These are phyloP conservation scores for Brachyhypopomus gauderio DNA, from an alignment of 2,113 vertebrate genomes.

Conservation along the genomic window DNA sequence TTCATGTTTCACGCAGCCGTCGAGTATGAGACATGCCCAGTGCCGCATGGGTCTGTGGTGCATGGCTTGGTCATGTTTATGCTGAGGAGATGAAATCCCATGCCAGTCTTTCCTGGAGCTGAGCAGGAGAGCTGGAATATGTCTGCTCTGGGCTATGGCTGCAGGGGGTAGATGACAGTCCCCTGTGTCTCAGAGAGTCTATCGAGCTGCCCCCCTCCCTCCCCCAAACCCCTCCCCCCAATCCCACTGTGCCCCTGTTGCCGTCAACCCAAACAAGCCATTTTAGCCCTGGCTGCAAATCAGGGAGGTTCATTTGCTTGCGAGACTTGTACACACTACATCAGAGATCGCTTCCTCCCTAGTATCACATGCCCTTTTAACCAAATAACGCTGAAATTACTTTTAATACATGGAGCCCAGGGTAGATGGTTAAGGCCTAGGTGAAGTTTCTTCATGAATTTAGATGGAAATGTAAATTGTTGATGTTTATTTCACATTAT, in stretches of 20 bases:
- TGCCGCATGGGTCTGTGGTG: slow-evolving; percentile 7
- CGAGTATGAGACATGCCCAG: slow-evolving; percentile 24
- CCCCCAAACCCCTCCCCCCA: too few species aligned
- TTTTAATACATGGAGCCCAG: not conserved
- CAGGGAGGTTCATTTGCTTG: not conserved
- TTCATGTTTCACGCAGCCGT: slow-evolving; percentile 22
- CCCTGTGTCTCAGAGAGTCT: slow-evolving; percentile 24
- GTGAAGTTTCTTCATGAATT: not conserved
- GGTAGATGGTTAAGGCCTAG: not conserved
- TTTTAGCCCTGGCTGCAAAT: slow-evolving; percentile 12
- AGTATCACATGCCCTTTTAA: not conserved
- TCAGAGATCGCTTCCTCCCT: not conserved
- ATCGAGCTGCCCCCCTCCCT: slow-evolving; percentile 25
- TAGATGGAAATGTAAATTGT: not conserved
- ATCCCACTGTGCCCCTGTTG: not conserved
- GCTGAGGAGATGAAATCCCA: slow-evolving; percentile 31
- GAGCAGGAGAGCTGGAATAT: slow-evolving; percentile 10
- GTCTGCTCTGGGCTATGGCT: slow-evolving; percentile 13
- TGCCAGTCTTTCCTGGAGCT: slow-evolving; percentile 26
- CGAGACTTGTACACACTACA: not conserved
- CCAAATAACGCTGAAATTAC: not conserved
- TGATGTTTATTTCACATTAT: too few species aligned
- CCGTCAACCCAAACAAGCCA: slow-evolving; percentile 44
- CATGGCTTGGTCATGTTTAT: slow-evolving; percentile 13
- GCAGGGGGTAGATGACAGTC: slow-evolving; percentile 43